phyloP scores from a whole-genome alignment of 2,888 invertebrate species.

The Erebia ligea region DNA sequence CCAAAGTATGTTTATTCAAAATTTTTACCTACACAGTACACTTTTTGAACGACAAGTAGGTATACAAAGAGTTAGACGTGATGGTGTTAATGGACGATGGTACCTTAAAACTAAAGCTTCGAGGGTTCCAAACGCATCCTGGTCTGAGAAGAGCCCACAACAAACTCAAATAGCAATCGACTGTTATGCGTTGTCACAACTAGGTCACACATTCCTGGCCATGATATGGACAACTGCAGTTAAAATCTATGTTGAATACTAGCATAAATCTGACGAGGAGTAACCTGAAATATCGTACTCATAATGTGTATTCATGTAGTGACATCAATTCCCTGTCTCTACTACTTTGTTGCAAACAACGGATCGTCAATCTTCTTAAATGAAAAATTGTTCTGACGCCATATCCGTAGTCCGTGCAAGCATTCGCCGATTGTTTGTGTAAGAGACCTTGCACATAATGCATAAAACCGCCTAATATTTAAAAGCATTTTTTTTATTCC shows the following conservation, averaged over 20 bases:
- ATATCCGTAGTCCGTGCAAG: slow-evolving; percentile 33
- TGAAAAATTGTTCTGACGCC: slow-evolving; percentile 35
- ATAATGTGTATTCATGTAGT: slow-evolving; percentile 25
- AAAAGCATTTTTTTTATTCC: background rate
- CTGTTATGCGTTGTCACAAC: too few species aligned
- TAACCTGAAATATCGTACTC: slow-evolving; percentile 7
- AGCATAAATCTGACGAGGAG: background rate
- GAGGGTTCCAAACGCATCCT: too few species aligned
- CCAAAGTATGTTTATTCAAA: too few species aligned
- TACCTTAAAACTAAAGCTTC: too few species aligned
- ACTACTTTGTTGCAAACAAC: slow-evolving; percentile 29
- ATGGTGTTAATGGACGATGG: too few species aligned
- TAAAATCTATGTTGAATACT: background rate
- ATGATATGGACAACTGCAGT: too few species aligned
- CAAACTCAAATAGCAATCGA: too few species aligned
- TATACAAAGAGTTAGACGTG: too few species aligned
- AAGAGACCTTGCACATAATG: slow-evolving; percentile 8
- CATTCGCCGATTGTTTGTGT: slow-evolving; percentile 27
- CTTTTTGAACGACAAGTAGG: too few species aligned
- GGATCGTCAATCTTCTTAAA: slow-evolving; percentile 35
- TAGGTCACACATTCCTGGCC: too few species aligned
- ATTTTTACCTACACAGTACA: too few species aligned
- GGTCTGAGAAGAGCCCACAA: too few species aligned
- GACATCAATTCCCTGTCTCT: slow-evolving; percentile 31
- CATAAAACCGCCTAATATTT: background rate